Evolutionary conservation across 1,140 invertebrate species (phyloP).

Genomic region (Leptopilina clavipes): DNA sequence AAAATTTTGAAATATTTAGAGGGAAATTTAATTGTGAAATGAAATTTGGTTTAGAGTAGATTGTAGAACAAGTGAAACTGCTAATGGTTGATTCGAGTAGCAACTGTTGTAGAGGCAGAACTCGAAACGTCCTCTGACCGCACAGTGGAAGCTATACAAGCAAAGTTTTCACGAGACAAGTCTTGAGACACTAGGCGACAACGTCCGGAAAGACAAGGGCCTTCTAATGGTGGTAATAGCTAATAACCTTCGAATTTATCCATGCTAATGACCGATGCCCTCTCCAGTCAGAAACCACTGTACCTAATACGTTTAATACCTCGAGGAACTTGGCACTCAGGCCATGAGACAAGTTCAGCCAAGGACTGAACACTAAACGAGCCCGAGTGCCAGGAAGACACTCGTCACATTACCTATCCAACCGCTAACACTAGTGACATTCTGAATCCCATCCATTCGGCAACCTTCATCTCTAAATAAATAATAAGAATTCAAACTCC

Average conservation of each 20-base stretch:
- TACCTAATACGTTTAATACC: slow-evolving; percentile 67
- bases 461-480: neutral
- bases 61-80: slow-evolving; percentile 17
- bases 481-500: neutral
- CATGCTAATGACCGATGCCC: slow-evolving; percentile 69
- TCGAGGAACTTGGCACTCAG: slow-evolving; percentile 66
- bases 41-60: slow-evolving; percentile 17
- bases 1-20: too few species aligned
- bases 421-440: slow-evolving; percentile 53
- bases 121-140: slow-evolving; percentile 28
- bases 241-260: slow-evolving; percentile 72
- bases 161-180: slow-evolving; percentile 44
- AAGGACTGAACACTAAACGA: slow-evolving; percentile 27
- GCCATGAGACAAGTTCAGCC: slow-evolving; percentile 54
- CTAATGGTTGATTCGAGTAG: slow-evolving; percentile 30
- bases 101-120: slow-evolving; percentile 8
- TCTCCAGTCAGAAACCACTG: slow-evolving; percentile 60
- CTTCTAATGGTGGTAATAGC: slow-evolving; percentile 66
- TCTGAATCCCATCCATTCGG: neutral
- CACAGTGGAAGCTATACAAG: slow-evolving; percentile 25
- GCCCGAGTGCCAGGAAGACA: slow-evolving; percentile 56
- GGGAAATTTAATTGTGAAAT: neutral
- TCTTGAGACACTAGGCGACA: slow-evolving; percentile 47
- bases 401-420: slow-evolving; percentile 61
- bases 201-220: slow-evolving; percentile 53